These are phyloP conservation scores for Phrynocephalus guinanensis DNA, from an alignment of 2,797 vertebrate genomes.

Conservation along the genomic window DNA sequence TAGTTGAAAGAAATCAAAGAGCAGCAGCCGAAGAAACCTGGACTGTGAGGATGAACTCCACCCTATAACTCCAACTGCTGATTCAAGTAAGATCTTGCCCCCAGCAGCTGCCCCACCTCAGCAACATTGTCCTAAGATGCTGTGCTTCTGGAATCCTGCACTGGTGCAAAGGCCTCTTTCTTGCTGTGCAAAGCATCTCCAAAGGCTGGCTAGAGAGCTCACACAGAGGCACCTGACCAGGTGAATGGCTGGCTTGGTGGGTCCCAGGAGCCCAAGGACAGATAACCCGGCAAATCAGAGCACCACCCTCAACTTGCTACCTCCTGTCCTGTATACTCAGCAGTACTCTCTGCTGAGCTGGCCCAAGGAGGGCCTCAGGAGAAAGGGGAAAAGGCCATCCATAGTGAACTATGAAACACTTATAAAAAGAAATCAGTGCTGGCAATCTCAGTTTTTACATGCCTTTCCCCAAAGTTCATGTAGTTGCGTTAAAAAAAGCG, in stretches of 20 bases:
- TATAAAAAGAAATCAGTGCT: neutral
- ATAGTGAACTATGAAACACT: neutral
- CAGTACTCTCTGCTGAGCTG: conserved; percentile 4
- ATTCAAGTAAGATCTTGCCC: neutral
- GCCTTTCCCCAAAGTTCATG: no score
- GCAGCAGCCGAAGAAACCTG: no score
- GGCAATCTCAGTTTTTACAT: no score
- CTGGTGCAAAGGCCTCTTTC: neutral
- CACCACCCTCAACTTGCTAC: neutral
- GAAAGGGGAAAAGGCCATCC: neutral
- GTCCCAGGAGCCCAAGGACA: neutral
- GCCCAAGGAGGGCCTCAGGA: neutral
- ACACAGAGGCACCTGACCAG: no score
- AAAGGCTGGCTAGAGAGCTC: neutral
- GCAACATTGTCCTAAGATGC: neutral
- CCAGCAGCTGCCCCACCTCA: neutral
- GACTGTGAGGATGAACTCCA: no score
- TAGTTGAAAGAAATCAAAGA: no score
- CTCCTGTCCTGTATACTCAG: conserved; percentile 31
- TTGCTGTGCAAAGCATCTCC: neutral
- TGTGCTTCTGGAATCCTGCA: neutral
- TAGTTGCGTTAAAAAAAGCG: no score
- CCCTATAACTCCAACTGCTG: no score
- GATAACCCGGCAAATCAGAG: neutral
- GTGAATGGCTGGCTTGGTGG: neutral